Evolutionary conservation across 1,140 invertebrate species (phyloP), one percentile per base, ranked within the genome.

Genomic region (Helicoverpa zea): DNA sequence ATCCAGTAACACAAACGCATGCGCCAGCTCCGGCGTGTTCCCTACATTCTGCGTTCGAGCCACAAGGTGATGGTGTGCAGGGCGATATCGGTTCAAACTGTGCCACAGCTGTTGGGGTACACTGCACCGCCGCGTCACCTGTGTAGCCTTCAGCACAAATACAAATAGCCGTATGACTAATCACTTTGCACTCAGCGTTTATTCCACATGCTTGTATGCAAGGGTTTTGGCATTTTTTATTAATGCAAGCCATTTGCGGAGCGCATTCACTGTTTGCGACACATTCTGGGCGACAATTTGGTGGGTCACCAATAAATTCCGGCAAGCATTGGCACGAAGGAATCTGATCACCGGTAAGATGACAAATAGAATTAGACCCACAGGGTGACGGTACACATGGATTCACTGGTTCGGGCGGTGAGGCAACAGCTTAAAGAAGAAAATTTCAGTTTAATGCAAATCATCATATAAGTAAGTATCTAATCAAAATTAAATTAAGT

Each of bases 301-400:
- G 97, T 23, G 97, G 97, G 18, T 94, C 94, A 59, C 97, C 97
- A 61, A 96, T 95, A 84, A 96, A 97, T 66, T 96, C 96, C 1
- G 95, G 94, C 80, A 96, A 93, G 89, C 97, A 98, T 74, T 96
- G 95, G 88, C 97, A 98, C 47, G 96, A 95, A 2, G 96, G 96
- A 10, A 95, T 91, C 18, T 95, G 94, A 59, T 95, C 91, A 70
- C 95, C 89, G 35, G 92, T 92, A 89, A 96, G 94, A 87, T 96
- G 94, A 88, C 98, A 98, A 49, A 96, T 94, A 2, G 97, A 97
- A 89, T 98, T 98, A 3, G 97, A 95, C 18, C 98, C 97, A 89
- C 97, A 98, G 74, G 96, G 97, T 0, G 96, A 95, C 61, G 96
- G 95, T 85, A 96, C 96, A 88, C 98, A 98, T 5, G 96, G 96